Base-by-base conservation (phyloP, 2,113 vertebrate genomes). In the Arothron firmamentum region DNA sequence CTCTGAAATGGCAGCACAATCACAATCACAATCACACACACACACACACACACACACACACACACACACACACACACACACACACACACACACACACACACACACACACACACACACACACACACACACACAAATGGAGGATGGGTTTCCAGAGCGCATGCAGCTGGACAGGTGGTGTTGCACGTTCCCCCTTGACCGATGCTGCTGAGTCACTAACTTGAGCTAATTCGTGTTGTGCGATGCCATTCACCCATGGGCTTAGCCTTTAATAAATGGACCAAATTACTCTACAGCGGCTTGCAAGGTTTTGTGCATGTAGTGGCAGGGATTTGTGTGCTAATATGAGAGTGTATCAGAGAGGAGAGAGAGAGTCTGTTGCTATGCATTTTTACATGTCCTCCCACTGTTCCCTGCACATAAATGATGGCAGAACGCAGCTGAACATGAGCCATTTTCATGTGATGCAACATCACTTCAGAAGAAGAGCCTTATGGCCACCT, bases 311-410 rank as follows among this genome's bases (percentile, higher is more conserved):
- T 56, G 61, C 62, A 67, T 43, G 56, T 48, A 64, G 73, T 73
- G 62, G 61, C 48, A 55, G 70, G 63, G 72, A 66, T 80, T 75
- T 80, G 67, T 80, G 59, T 57, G 68, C 70, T 60, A 62, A 66
- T 74, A 69, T 57, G 64, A 18, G 19, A 9, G 28, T 52, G 49
- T 74, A 57, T 66, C 56, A 59, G 56, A 19, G 38, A 56, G 46
- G 59, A 71, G 71, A 72, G 77, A 83, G 72, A 72, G 77, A 83
- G 72, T 74, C 88, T 86, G 88, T 89, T 87, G 88, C 88, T 84
- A 89, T 89, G 88, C 85, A 82, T 85, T 87, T 85, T 81, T 86
- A 78, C 75, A 89, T 56, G 62, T 87, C 86, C 82, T 86, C 77
- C 82, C 83, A 84, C 86, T 70, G 64, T 52, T 80, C 79, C 82